Base-by-base conservation (phyloP, 2,797 vertebrate species). In the Bradypodion pumilum region DNA sequence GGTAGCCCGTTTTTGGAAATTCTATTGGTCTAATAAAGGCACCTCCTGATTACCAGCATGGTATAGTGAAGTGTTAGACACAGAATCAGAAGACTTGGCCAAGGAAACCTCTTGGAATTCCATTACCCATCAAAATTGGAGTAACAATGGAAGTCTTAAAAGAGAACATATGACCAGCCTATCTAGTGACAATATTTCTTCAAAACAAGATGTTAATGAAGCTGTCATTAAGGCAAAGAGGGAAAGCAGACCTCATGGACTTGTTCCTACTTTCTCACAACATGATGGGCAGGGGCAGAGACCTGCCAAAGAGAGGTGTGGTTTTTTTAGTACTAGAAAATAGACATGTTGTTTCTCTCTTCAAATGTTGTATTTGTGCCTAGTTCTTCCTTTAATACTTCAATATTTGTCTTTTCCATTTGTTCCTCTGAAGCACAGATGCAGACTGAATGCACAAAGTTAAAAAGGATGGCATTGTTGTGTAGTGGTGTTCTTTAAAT, bases 351-450 rank as follows among this genome's bases (percentile, higher is more conserved):
- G 59, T 82, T 7, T 56, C 32, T 74, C 72, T 82, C 37, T 27
- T 82, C n/a, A 37, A 62, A 74, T 46, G 27, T 56, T 12, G 59
- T 23, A n/a, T 74, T 49, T 74, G n/a, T 74, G 56, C 63, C 21
- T n/a, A 1, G 59, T 74, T 79, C 32, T 37, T 23, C 35, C 12
- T 12, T 10, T 79, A 65, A 42, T 7, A 74, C 15, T 66, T 52
- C 65, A 52, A 25, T 65, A n/a, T 75, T 85, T 65, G 65, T 9
- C 63, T 66, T 70, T 85, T 56, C 44, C 77, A 80, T 59, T 74
- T 80, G 59, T 42, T 74, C 40, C 46, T 56, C 37, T 66, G 40
- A 42, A 6, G n/a, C n/a, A n/a, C n/a, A n/a, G n/a, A n/a, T n/a
- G n/a, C n/a, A n/a, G n/a, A n/a, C n/a, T n/a, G n/a, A n/a, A n/a